These are phyloP conservation scores for Ferrisia virgata DNA, from an alignment of 2,888 invertebrate species.

Conservation along the genomic window DNA sequence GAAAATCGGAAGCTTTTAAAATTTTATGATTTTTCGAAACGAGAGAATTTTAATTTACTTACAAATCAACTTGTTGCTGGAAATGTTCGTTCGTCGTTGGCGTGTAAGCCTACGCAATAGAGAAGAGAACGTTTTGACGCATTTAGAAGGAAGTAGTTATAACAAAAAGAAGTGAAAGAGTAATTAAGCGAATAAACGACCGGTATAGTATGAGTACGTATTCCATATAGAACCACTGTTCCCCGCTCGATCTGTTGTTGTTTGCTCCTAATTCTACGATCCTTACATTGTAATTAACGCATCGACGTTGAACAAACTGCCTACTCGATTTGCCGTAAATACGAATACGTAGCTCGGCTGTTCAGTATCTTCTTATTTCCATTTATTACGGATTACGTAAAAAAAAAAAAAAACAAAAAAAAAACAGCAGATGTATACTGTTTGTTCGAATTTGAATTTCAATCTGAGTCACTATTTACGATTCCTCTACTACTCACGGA, in stretches of 20 bases:
- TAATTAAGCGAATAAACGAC: background rate
- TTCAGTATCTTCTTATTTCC: background rate
- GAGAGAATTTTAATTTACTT: too few species aligned
- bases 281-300: background rate
- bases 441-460: background rate
- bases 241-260: background rate
- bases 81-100: too few species aligned
- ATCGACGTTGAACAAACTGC: background rate
- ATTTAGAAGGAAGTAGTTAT: background rate
- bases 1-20: background rate
- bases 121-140: background rate
- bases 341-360: too few species aligned
- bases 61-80: background rate
- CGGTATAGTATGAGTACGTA: background rate
- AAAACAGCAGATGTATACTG: too few species aligned
- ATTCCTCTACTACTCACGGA: background rate
- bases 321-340: background rate
- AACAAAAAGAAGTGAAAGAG: background rate
- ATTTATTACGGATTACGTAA: too few species aligned
- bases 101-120: background rate
- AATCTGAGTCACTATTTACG: background rate
- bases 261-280: background rate
- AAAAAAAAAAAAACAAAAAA: too few species aligned
- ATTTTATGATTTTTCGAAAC: background rate
- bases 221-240: background rate